Conservation (phyloP, 1,140 invertebrate species). For the Drosophila mauritiana region DNA sequence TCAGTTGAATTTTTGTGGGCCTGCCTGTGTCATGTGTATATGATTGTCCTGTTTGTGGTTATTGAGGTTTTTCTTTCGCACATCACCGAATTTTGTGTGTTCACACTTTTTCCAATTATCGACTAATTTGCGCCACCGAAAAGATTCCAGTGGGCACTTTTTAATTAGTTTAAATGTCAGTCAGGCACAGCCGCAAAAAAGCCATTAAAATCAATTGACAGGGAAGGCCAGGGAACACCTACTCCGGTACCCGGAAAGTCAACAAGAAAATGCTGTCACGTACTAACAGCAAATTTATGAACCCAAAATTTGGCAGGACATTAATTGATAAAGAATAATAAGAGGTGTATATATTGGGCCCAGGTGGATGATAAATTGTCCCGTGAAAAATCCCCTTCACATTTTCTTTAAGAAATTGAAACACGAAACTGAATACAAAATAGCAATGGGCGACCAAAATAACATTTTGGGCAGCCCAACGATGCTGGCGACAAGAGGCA, state of each 20-base stretch:
- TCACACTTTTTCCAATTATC: constrained; percentile 40
- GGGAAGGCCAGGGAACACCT: background rate
- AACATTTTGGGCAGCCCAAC: constrained; percentile 18
- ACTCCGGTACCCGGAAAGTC: constrained; percentile 24
- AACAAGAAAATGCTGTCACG: constrained; percentile 63
- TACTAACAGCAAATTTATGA: constrained; percentile 63
- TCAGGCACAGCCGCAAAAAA: constrained; percentile 47
- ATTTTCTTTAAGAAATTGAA: constrained; percentile 27
- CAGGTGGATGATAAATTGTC: constrained; percentile 61
- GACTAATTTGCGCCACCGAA: background rate
- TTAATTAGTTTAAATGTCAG: constrained; percentile 72
- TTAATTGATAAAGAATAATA: constrained; percentile 56
- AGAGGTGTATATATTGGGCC: constrained; percentile 1
- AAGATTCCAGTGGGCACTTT: constrained; percentile 33
- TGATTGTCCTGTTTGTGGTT: constrained; percentile 75
- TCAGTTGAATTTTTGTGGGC: constrained; percentile 21
- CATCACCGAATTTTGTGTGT: constrained; percentile 29
- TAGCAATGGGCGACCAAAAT: constrained; percentile 27
- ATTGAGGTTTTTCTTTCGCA: constrained; percentile 29
- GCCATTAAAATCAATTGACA: constrained; percentile 74
- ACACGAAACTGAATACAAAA: constrained; percentile 38
- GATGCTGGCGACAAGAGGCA: constrained; percentile 36
- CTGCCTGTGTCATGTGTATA: constrained; percentile 46
- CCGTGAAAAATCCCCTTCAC: background rate
- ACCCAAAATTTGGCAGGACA: constrained; percentile 54